A percentile compares a stretch with the other conserved stretches of the same genome.
phyloP scores from a whole-genome alignment of 1,140 invertebrate genomes.

The Frieseomelitta varia region DNA sequence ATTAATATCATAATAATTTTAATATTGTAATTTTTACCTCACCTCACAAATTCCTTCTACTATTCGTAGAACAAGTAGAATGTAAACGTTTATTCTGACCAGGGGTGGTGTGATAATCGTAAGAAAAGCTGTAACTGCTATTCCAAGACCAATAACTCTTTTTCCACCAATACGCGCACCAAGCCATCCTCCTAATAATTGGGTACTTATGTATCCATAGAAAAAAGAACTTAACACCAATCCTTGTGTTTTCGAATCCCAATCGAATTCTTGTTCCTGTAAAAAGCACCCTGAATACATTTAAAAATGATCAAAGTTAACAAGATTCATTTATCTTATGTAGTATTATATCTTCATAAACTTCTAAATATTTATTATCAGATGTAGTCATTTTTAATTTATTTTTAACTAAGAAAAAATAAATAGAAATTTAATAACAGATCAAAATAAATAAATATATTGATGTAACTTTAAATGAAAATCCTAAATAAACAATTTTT shows the following conservation, averaged over 20 bases:
- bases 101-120: conserved; percentile 92
- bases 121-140: conserved; percentile 90
- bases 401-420: background rate
- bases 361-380: background rate
- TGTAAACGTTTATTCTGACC: conserved; percentile 86
- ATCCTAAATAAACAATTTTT: background rate
- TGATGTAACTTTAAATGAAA: background rate
- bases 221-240: conserved; percentile 94
- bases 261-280: conserved; percentile 88
- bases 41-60: conserved; percentile 94
- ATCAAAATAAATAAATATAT: background rate
- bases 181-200: conserved; percentile 89
- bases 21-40: conserved; percentile 73
- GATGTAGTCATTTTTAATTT: background rate
- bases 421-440: background rate
- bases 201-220: conserved; percentile 90
- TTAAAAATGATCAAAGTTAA: background rate
- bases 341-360: background rate
- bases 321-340: background rate
- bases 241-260: conserved; percentile 90
- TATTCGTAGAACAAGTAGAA: conserved; percentile 89
- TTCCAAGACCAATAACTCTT: conserved; percentile 89
- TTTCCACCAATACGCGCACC: conserved; percentile 87
- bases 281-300: conserved; percentile 36
- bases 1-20: no score